Base-by-base conservation (phyloP, 1,140 invertebrate genomes). In the Antheraea mylitta region DNA sequence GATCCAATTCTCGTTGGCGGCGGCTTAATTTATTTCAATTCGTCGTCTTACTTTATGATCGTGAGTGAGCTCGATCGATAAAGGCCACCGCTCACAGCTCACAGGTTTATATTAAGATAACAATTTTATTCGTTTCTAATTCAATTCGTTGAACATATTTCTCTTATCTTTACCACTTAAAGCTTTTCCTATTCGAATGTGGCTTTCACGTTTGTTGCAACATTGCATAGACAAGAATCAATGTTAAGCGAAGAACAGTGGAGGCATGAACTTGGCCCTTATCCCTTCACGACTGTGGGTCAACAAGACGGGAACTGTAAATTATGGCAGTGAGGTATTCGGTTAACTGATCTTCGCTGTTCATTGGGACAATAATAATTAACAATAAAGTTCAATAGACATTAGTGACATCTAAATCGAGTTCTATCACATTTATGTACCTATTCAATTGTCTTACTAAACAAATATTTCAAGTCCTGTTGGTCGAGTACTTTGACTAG, bases 71-170 rank as follows among this genome's bases (percentile, higher is more conserved):
- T 77, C 78, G 70, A 75, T 79, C 82, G 71, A 83, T 85, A 82
- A 79, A 80, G 68, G 78, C 67, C 69, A 65, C 64, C 18, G 19
- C 18, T 30, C 69, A 73, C 67, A 68, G 75, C 78, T 70, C 76
- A 75, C 75, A 74, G 78, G 73, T 74, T 80, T 76, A 78, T 85
- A 86, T 88, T 85, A 85, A 88, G 83, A 88, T 86, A 86, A 85
- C 78, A 78, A 64, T 81, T 86, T 84, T 86, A 88, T 82, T 80
- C 71, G 70, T 69, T 75, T 81, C 76, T 84, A 78, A 83, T 81
- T 80, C 81, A 79, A 87, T 83, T 85, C 74, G 72, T 74, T 58
- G 71, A 66, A 59, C 74, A 68, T 71, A 73, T 72, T 67, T 76
- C 71, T 67, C 74, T 82, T 80, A 82, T 82, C 79, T 66, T 70